A percentile compares a stretch with the other conserved stretches of the same genome.
phyloP scores from a whole-genome alignment of 2,888 invertebrate species.

The Galerucella pusilla region DNA sequence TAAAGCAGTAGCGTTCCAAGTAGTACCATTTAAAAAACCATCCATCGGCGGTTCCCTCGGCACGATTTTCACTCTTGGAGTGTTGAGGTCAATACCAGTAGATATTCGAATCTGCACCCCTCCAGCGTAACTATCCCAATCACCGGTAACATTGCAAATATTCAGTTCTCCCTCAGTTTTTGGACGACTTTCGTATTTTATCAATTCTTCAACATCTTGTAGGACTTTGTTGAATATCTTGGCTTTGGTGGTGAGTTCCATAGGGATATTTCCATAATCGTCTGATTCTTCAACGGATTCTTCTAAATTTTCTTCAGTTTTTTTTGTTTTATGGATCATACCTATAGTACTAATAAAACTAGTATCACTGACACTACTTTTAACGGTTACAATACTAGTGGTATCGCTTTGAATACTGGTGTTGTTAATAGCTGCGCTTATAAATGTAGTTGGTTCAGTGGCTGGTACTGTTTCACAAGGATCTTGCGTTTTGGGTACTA shows the following conservation, averaged over 20 bases:
- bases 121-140: slow-evolving; percentile 45
- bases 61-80: slow-evolving; percentile 32
- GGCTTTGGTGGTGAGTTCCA: slow-evolving; percentile 14
- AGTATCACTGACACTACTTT: not conserved
- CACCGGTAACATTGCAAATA: slow-evolving; percentile 38
- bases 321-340: not conserved
- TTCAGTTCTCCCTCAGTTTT: slow-evolving; percentile 32
- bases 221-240: slow-evolving; percentile 39
- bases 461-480: slow-evolving; percentile 1
- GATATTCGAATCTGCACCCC: slow-evolving; percentile 40
- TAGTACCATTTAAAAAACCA: slow-evolving; percentile 54
- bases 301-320: not conserved
- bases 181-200: slow-evolving; percentile 37
- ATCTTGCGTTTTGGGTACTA: not conserved
- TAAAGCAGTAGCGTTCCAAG: slow-evolving; percentile 55
- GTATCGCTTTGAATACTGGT: not conserved
- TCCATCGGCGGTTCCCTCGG: slow-evolving; percentile 45
- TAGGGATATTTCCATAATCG: slow-evolving; percentile 1
- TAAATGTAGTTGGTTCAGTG: not conserved
- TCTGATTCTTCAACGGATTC: slow-evolving; percentile 1
- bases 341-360: too few relatives aligned
- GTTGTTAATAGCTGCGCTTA: not conserved
- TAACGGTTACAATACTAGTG: not conserved
- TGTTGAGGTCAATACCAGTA: slow-evolving; percentile 4
- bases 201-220: slow-evolving; percentile 41